These are phyloP conservation scores for Leptopilina syphax DNA, from an alignment of 2,888 invertebrate species.

Conservation along the genomic window DNA sequence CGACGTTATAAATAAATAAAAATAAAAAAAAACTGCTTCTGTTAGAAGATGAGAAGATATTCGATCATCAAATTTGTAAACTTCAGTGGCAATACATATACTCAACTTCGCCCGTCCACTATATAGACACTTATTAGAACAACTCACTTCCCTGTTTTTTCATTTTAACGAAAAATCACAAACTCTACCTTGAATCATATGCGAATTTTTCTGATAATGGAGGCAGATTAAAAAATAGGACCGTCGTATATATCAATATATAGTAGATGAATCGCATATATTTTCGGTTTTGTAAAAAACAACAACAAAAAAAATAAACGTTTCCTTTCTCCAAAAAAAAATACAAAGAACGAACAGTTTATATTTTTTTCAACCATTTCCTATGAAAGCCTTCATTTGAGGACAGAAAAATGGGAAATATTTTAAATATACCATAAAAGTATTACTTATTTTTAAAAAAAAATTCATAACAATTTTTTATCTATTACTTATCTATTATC, in stretches of 20 bases:
- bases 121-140: slow-evolving; percentile 57
- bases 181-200: slow-evolving; percentile 34
- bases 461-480: too few species aligned
- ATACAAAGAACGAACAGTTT: background rate
- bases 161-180: slow-evolving; percentile 20
- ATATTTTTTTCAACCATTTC: background rate
- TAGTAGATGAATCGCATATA: slow-evolving; percentile 40
- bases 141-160: slow-evolving; percentile 45
- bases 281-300: slow-evolving; percentile 41
- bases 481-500: too few species aligned
- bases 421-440: too few species aligned
- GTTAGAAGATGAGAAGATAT: slow-evolving; percentile 53
- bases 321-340: slow-evolving; percentile 37
- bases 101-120: slow-evolving; percentile 70
- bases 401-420: too few species aligned
- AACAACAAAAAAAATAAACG: slow-evolving; percentile 33
- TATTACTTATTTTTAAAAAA: too few species aligned
- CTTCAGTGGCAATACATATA: slow-evolving; percentile 65
- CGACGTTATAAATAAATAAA: slow-evolving; percentile 7
- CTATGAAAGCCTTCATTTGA: too few species aligned
- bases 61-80: slow-evolving; percentile 62
- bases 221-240: slow-evolving; percentile 24
- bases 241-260: slow-evolving; percentile 14
- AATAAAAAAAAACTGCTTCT: slow-evolving; percentile 31
- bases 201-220: slow-evolving; percentile 36